Conservation (phyloP, 2,888 invertebrate species). For the Notodonta dromedarius region DNA sequence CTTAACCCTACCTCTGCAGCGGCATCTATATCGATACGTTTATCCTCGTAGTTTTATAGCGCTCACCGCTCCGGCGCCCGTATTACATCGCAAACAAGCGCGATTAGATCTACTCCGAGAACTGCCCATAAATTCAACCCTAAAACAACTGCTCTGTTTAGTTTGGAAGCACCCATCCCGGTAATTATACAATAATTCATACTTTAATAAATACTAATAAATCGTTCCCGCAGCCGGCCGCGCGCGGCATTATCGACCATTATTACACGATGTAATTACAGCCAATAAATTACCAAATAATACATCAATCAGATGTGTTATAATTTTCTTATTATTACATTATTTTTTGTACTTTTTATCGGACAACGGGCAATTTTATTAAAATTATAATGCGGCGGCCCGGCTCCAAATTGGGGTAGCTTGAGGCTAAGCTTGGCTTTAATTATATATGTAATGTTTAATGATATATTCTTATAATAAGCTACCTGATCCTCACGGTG, state of each 20-base stretch:
- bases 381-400: conserved; percentile 79
- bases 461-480: conserved; percentile 84
- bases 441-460: conserved; percentile 84
- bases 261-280: conserved; percentile 84
- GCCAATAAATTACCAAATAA: conserved; percentile 83
- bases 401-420: conserved; percentile 80
- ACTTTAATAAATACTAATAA: conserved; percentile 84
- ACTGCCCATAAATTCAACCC: conserved; percentile 77
- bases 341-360: conserved; percentile 66
- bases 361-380: conserved; percentile 79
- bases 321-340: conserved; percentile 75
- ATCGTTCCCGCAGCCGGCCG: conserved; percentile 69
- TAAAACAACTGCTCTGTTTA: conserved; percentile 81
- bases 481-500: conserved; percentile 79
- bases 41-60: conserved; percentile 40
- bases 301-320: conserved; percentile 85
- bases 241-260: conserved; percentile 75
- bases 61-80: conserved; percentile 41
- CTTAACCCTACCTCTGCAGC: conserved; percentile 19
- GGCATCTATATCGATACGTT: conserved; percentile 26
- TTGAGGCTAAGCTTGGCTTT: conserved; percentile 74
- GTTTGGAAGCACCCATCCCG: conserved; percentile 79
- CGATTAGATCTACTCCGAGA: conserved; percentile 77
- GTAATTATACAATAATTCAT: conserved; percentile 84
- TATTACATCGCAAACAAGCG: conserved; percentile 58